These are phyloP conservation scores for Drosophila suboccidentalis DNA, from an alignment of 2,888 invertebrate species.

Conservation along the genomic window DNA sequence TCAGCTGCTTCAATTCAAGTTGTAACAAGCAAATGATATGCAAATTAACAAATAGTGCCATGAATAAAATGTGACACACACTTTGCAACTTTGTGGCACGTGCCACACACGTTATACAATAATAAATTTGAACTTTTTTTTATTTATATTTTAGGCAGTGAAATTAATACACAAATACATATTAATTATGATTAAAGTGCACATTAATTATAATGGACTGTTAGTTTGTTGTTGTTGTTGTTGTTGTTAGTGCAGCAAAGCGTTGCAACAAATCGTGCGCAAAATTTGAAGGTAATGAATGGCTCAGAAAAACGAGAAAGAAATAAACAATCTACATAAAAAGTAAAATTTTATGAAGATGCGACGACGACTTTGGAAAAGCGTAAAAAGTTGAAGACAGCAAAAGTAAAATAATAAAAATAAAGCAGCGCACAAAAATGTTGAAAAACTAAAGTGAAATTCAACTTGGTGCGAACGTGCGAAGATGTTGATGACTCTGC, in stretches of 20 bases:
- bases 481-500: conserved; percentile 53
- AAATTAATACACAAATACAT: conserved; percentile 51
- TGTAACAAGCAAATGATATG: conserved; percentile 12
- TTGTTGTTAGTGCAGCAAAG: conserved; percentile 63
- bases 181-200: conserved; percentile 48
- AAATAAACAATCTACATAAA: conserved; percentile 58
- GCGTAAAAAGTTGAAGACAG: conserved; percentile 69
- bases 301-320: conserved; percentile 40
- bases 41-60: conserved; percentile 38
- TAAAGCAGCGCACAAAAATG: conserved; percentile 52
- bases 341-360: conserved; percentile 75
- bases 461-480: conserved; percentile 55
- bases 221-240: conserved; percentile 36
- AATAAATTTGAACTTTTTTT: conserved; percentile 13
- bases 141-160: conserved; percentile 33
- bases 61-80: conserved; percentile 15
- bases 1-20: conserved; percentile 20
- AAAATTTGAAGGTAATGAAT: conserved; percentile 71
- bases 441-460: conserved; percentile 79
- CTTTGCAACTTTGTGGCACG: conserved; percentile 30
- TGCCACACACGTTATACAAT: conserved; percentile 45
- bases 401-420: conserved; percentile 68
- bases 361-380: conserved; percentile 74
- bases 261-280: conserved; percentile 81
- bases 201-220: conserved; percentile 61